phyloP scores from a whole-genome alignment of 2,113 vertebrate genomes.

The Tyto alba region DNA sequence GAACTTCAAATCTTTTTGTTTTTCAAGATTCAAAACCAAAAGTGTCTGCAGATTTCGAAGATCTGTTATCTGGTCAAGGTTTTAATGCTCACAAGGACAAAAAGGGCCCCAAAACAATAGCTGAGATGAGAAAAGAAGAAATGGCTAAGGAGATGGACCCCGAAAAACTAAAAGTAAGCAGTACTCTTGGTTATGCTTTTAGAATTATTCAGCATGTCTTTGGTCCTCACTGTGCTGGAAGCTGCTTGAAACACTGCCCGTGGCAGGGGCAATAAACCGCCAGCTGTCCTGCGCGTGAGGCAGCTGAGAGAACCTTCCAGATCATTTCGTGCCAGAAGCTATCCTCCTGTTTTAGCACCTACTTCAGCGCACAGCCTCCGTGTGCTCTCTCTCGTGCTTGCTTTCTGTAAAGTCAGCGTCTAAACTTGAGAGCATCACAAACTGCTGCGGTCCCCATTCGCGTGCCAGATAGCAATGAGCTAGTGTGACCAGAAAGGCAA shows the following conservation, averaged over 20 bases:
- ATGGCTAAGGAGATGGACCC: conserved; percentile 99
- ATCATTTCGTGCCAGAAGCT: neutral
- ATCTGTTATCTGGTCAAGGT: conserved; percentile 93
- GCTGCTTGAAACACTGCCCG: neutral
- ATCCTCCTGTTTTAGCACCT: neutral
- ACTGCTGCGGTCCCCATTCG: neutral
- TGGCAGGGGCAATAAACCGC: neutral
- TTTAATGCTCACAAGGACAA: conserved; percentile 92
- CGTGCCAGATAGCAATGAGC: neutral
- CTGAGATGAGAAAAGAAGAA: conserved; percentile 99
- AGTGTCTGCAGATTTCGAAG: conserved; percentile 86
- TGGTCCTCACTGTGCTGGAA: neutral
- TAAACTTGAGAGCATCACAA: neutral
- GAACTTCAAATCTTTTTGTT: neutral
- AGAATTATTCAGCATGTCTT: neutral
- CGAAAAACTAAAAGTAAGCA: conserved; percentile 90
- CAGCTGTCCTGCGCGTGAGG: neutral
- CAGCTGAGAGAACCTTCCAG: neutral
- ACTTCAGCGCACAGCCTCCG: neutral
- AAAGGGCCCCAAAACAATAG: conserved; percentile 94
- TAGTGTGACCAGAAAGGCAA: neutral
- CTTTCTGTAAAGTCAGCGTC: neutral
- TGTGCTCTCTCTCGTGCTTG: neutral
- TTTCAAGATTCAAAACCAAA: conserved; percentile 85
- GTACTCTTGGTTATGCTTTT: neutral